phyloP scores from a whole-genome alignment of 2,888 invertebrate genomes.

The Carterocephalus palaemon region DNA sequence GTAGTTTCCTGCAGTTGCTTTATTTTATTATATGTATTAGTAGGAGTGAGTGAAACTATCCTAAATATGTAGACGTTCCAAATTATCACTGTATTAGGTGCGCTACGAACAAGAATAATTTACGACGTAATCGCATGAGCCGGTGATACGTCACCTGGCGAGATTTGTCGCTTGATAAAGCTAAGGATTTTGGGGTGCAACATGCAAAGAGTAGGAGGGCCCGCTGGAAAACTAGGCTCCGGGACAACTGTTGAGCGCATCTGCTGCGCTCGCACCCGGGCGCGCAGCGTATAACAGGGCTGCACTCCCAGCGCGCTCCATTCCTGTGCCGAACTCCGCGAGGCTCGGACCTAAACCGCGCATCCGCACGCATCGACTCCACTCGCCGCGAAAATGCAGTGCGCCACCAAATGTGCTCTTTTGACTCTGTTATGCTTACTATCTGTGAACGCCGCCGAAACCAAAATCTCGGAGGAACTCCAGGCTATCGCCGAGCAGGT shows the following conservation, averaged over 20 bases:
- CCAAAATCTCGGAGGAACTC: constrained; percentile 45
- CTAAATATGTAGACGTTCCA: too few species aligned
- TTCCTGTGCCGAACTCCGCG: constrained; percentile 42
- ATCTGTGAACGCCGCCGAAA: constrained; percentile 43
- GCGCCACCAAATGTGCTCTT: constrained; percentile 41
- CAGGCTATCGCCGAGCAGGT: constrained; percentile 50
- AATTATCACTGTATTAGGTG: too few species aligned
- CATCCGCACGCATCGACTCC: constrained; percentile 14
- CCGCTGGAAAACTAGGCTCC: constrained; percentile 28
- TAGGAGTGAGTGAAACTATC: too few species aligned
- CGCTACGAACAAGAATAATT: too few species aligned
- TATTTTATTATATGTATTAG: too few species aligned
- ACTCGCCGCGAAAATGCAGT: constrained; percentile 50
- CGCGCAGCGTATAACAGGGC: constrained; percentile 42
- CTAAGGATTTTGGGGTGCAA: not conserved
- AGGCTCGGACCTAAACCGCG: constrained; percentile 32
- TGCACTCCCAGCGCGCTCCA: constrained; percentile 39
- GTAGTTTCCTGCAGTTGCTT: too few species aligned
- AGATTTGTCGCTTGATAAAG: too few species aligned
- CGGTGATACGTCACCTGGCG: too few species aligned
- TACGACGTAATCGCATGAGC: too few species aligned
- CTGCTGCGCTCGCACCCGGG: constrained; percentile 42
- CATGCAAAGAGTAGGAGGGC: not conserved
- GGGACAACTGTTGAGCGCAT: constrained; percentile 71
- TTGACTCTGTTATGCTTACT: constrained; percentile 41